Evolutionary conservation across 2,888 invertebrate species (phyloP).

Genomic region (Cremastobaeus sp.): DNA sequence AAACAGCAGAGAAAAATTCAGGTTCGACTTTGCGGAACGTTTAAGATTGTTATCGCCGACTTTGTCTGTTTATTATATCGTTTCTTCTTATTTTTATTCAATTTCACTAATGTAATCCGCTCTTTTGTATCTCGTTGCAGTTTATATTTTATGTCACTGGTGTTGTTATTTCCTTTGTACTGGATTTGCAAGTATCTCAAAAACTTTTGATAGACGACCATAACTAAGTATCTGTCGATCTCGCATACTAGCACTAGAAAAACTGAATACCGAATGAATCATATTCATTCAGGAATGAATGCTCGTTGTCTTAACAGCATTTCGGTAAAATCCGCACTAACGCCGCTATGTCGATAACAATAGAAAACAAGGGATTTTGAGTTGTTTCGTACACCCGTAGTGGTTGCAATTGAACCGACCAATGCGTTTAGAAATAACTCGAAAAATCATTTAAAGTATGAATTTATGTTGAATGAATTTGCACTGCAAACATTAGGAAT

Average conservation of each 20-base stretch:
- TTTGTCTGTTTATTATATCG: conserved; percentile 12
- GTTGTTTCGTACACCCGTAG: conserved; percentile 37
- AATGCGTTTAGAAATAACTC: conserved; percentile 31
- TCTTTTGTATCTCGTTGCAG: not conserved
- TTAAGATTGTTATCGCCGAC: conserved; percentile 10
- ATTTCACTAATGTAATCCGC: not conserved
- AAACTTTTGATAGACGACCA: not conserved
- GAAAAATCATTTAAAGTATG: too few species aligned
- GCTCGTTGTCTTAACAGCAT: conserved; percentile 21
- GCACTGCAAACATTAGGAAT: too few species aligned
- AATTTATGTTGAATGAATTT: too few species aligned
- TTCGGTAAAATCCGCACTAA: conserved; percentile 34
- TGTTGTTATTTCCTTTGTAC: too few species aligned
- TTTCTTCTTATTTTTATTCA: not conserved
- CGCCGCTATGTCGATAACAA: conserved; percentile 42
- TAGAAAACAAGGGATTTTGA: conserved; percentile 48
- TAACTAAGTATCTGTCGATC: conserved; percentile 2
- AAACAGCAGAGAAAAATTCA: conserved; percentile 29
- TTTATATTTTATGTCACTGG: too few species aligned
- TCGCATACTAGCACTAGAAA: conserved; percentile 6
- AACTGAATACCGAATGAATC: conserved; percentile 45
- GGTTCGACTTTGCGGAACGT: conserved; percentile 18
- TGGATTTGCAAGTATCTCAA: conserved; percentile 13
- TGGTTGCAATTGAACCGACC: conserved; percentile 33
- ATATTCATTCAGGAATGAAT: conserved; percentile 49